A percentile compares a stretch with the other conserved stretches of the same genome.
phyloP scores from a whole-genome alignment of 23 tunicate genomes.

The Styela plicata region DNA sequence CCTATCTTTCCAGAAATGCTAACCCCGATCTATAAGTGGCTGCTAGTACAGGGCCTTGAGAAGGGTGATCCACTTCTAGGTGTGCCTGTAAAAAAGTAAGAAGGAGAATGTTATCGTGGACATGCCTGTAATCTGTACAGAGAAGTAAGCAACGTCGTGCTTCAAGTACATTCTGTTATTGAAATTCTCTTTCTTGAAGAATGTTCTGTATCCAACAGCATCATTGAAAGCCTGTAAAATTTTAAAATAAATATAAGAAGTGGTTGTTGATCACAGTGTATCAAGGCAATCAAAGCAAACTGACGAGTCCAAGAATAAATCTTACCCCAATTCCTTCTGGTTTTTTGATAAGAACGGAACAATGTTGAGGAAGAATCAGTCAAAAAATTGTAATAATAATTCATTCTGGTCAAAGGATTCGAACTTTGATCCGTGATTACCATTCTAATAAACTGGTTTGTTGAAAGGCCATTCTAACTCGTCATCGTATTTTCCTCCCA shows the following conservation, averaged over 20 bases:
- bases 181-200: slow-evolving; percentile 37
- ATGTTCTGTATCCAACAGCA: slow-evolving; percentile 46
- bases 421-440: slow-evolving; percentile 73
- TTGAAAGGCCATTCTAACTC: slow-evolving; percentile 74
- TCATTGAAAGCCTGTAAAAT: slow-evolving; percentile 23
- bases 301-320: slow-evolving; percentile 14
- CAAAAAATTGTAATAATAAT: slow-evolving; percentile 35
- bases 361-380: slow-evolving; percentile 28
- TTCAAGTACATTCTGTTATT: slow-evolving; percentile 49
- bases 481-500: slow-evolving; percentile 65
- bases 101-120: too few species aligned
- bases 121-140: slow-evolving; percentile 52
- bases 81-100: too few species aligned
- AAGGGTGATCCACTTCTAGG: too few species aligned
- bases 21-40: too few species aligned
- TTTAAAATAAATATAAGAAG: not conserved
- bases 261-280: not conserved
- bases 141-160: slow-evolving; percentile 43
- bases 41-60: too few species aligned
- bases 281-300: slow-evolving; percentile 20
- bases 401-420: slow-evolving; percentile 69
- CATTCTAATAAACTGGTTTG: slow-evolving; percentile 53
- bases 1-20: too few species aligned
- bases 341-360: slow-evolving; percentile 37
- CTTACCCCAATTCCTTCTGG: slow-evolving; percentile 48